Evolutionary conservation across 2,113 vertebrate genomes (phyloP).

Genomic region (Argyrosomus japonicus): DNA sequence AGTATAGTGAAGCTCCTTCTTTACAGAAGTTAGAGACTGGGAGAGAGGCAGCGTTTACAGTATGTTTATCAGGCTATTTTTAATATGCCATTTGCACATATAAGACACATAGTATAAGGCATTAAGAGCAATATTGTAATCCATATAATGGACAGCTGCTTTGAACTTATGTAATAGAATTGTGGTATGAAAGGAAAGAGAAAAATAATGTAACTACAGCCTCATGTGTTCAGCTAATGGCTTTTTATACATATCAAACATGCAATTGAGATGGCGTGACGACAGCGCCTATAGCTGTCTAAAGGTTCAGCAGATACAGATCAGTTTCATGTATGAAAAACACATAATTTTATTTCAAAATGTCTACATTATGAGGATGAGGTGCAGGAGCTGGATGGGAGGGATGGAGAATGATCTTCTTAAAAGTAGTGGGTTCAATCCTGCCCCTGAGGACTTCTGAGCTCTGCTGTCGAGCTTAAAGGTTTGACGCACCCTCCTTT

Average conservation of each 20-base stretch:
- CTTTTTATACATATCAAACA: neutral
- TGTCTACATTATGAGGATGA: neutral
- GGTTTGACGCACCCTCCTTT: neutral
- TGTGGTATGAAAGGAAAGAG: neutral
- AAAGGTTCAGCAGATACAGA: neutral
- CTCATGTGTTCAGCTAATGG: neutral
- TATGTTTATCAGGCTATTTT: neutral
- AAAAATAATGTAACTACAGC: neutral
- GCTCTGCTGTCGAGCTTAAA: neutral
- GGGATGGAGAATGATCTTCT: slow-evolving; percentile 22
- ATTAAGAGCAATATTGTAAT: neutral
- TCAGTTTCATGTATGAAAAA: neutral
- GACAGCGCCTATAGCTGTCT: neutral
- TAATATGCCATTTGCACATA: neutral
- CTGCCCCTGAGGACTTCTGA: slow-evolving; percentile 3
- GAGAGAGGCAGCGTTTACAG: neutral
- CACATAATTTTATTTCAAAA: neutral
- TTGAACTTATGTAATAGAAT: neutral
- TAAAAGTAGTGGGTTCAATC: slow-evolving; percentile 17
- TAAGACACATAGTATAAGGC: too few species aligned
- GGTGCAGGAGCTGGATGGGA: neutral
- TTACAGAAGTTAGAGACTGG: neutral
- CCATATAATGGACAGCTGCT: neutral
- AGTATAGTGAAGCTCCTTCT: neutral
- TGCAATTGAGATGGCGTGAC: neutral